Percentiles rank a stretch among this genome's conserved stretches.
Evolutionary conservation across 2,888 invertebrate species (phyloP).

Genomic region (Idaea biselata): DNA sequence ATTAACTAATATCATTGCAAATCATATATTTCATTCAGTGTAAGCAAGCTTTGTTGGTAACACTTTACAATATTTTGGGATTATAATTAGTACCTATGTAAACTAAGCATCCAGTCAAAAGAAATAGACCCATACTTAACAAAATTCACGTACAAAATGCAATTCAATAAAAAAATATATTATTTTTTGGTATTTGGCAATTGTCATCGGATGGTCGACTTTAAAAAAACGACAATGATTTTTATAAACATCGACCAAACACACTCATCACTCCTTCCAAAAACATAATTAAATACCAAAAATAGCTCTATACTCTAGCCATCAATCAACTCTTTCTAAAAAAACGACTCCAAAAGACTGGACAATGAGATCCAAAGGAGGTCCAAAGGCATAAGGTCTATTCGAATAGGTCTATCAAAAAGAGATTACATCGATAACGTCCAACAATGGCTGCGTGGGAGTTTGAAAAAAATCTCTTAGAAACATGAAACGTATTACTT

Average conservation of each 20-base stretch:
- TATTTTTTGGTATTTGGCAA: too few relatives aligned
- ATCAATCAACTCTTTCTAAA: slow-evolving; percentile 69
- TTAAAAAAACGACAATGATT: neutral
- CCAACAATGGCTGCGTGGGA: slow-evolving; percentile 69
- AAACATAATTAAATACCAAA: neutral
- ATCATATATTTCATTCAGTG: too few relatives aligned
- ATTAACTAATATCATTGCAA: too few relatives aligned
- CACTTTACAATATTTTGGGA: too few relatives aligned
- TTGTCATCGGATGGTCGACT: neutral
- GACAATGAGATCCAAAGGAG: slow-evolving; percentile 56
- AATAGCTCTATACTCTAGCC: slow-evolving; percentile 18
- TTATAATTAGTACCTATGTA: too few relatives aligned
- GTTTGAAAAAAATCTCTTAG: slow-evolving; percentile 68
- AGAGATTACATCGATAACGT: slow-evolving; percentile 74
- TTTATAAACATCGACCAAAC: neutral
- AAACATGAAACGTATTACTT: slow-evolving; percentile 80
- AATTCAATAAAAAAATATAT: too few relatives aligned
- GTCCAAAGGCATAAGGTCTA: slow-evolving; percentile 43
- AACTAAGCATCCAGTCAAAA: too few relatives aligned
- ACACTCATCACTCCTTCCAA: neutral
- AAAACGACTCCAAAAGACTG: slow-evolving; percentile 48
- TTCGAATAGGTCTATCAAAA: slow-evolving; percentile 75
- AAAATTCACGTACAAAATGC: too few relatives aligned
- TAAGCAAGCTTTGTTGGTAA: too few relatives aligned
- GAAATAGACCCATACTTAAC: too few relatives aligned